These are phyloP conservation scores for Protonemura montana DNA, from an alignment of 2,888 invertebrate species.

Conservation along the genomic window DNA sequence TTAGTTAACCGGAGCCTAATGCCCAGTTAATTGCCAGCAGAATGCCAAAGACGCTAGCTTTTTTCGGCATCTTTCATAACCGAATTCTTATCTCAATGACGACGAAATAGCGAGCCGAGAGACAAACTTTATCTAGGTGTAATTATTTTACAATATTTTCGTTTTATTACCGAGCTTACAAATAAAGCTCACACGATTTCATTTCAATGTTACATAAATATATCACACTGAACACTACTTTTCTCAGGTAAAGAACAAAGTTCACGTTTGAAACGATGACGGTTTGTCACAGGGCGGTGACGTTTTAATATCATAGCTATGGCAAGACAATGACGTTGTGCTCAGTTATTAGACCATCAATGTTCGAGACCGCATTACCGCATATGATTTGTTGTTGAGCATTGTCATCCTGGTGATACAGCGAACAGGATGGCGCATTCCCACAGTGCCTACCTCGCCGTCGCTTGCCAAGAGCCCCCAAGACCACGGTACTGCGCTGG, in stretches of 20 bases:
- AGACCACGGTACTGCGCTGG: constrained; percentile 14
- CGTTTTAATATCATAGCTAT: background rate
- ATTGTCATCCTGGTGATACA: background rate
- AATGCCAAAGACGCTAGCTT: background rate
- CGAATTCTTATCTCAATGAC: background rate
- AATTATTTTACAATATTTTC: background rate
- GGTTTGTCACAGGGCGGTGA: background rate
- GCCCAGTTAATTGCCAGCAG: background rate
- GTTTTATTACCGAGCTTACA: background rate
- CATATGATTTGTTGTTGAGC: background rate
- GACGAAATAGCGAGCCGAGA: background rate
- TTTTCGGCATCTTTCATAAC: background rate
- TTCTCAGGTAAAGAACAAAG: background rate
- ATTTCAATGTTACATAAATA: background rate
- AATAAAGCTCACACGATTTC: background rate
- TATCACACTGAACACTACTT: background rate
- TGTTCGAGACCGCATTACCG: background rate
- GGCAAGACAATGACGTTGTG: background rate
- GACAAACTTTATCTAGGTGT: background rate
- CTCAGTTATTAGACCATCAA: constrained; percentile 23
- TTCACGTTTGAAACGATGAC: background rate
- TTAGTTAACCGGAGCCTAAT: constrained; percentile 13
- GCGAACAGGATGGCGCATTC: background rate
- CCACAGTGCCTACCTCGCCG: constrained; percentile 1
- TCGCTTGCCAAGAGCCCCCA: background rate